Base-by-base conservation (phyloP, 1,140 invertebrate genomes). In the Drosophila virilis region DNA sequence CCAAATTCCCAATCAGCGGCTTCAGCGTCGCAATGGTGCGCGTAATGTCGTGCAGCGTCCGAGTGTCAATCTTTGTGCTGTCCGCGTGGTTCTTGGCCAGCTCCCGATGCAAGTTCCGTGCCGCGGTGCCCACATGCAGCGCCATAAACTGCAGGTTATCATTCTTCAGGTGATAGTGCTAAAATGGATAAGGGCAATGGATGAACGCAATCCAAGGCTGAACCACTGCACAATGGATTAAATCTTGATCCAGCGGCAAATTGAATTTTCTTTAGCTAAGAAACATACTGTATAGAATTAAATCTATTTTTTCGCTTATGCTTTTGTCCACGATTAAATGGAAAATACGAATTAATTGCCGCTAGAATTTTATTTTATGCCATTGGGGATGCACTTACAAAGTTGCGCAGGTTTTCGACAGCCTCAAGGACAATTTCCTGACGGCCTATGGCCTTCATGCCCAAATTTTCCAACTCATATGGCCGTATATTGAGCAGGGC, bases 341-440 rank as follows among this genome's bases (percentile, higher is more conserved):
- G 22, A 28, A 28, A 28, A 9, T 17, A 32, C 15, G 28, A n/a
- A 22, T 28, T 43, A 28, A 28, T 3, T 54, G 35, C 13, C 15
- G 6, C 15, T 12, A 8, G 35, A 10, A 37, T 4, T 8, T 2
- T 2, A 57, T 57, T 22, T 22, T n/a, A 6, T 38, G 64, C 37
- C n/a, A 42, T 8, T 9, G 0, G 1, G 9, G 1, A 33, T 8
- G 38, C 37, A 94, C 95, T 94, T 94, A 97, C 96, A 93, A 98
- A 96, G 93, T 97, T 96, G 84, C 96, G 93, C 12, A 99, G 93
- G 78, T 97, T 96, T 84, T 98, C 97, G 6, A 98, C 96, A 51
- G 97, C 97, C 93, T 98, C 97, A 58, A 98, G 93, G 72, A 98
- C 95, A 50, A 98, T 94, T 92, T 99, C 98, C 93, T 99, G 98